Conservation (phyloP, 2,113 vertebrate species). For the Pogona vitticeps region DNA sequence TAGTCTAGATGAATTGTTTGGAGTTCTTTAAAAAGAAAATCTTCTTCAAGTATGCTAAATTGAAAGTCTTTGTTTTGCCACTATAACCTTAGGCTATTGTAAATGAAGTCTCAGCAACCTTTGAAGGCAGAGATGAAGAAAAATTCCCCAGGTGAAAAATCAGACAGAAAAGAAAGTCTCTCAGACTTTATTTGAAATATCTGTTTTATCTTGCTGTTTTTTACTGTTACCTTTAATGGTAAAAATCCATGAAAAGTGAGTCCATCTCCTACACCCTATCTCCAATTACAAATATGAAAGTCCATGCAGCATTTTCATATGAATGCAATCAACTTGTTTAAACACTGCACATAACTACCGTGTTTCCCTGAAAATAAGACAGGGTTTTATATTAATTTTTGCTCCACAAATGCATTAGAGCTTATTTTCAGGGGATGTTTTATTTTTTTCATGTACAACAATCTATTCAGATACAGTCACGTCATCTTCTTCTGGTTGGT, state of each 20-base stretch:
- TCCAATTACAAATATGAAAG: slow-evolving; percentile 42
- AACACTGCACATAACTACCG: background rate
- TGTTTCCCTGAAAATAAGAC: too few relatives aligned
- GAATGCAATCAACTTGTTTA: slow-evolving; percentile 56
- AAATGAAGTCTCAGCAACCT: slow-evolving; percentile 86
- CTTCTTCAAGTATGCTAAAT: slow-evolving; percentile 70
- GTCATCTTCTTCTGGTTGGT: too few relatives aligned
- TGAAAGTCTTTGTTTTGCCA: slow-evolving; percentile 81
- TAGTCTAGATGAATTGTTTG: slow-evolving; percentile 66
- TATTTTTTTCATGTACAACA: too few relatives aligned
- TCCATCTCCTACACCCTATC: slow-evolving; percentile 9
- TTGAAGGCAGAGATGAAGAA: slow-evolving; percentile 85
- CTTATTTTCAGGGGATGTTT: too few relatives aligned
- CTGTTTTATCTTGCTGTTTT: slow-evolving; percentile 77
- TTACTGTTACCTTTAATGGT: slow-evolving; percentile 81
- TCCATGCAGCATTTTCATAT: slow-evolving; percentile 43
- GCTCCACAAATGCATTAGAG: too few relatives aligned
- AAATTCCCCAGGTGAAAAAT: slow-evolving; percentile 85
- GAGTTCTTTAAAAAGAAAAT: slow-evolving; percentile 26
- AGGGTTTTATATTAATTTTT: too few relatives aligned
- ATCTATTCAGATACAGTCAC: too few relatives aligned
- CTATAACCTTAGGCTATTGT: slow-evolving; percentile 77
- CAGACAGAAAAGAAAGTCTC: slow-evolving; percentile 83
- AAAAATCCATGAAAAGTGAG: slow-evolving; percentile 76
- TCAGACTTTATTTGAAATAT: slow-evolving; percentile 79